Conservation (phyloP, 1,140 invertebrate genomes). For the Drosophila triauraria region DNA sequence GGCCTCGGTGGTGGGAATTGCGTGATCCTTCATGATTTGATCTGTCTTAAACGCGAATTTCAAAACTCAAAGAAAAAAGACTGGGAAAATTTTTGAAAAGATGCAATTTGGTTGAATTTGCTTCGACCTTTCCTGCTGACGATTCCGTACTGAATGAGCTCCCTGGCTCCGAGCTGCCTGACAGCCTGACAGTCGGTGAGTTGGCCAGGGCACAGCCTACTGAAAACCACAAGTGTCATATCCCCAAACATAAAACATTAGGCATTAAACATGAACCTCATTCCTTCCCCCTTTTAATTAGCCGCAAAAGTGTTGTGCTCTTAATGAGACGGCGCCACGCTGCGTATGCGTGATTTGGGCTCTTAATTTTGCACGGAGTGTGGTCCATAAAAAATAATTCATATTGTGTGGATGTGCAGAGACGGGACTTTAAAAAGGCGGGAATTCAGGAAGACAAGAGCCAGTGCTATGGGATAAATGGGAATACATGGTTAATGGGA, state of each 20-base stretch:
- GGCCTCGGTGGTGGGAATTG: too few relatives aligned
- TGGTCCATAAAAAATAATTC: not conserved
- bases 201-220: not conserved
- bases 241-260: not conserved
- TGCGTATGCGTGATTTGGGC: constrained; percentile 24
- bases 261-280: constrained; percentile 1
- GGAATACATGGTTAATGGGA: too few relatives aligned
- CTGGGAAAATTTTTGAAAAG: not conserved
- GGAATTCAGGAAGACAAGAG: too few relatives aligned
- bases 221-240: constrained; percentile 24
- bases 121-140: not conserved
- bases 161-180: fast-evolving
- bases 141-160: not conserved
- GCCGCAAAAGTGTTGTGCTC: constrained; percentile 29
- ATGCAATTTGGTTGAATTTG: not conserved
- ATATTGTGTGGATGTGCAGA: not conserved
- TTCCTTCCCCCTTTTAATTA: constrained; percentile 19
- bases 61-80: not conserved
- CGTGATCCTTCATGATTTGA: not conserved
- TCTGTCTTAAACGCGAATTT: not conserved
- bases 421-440: not conserved
- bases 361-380: not conserved
- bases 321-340: constrained; percentile 21
- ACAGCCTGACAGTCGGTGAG: not conserved
- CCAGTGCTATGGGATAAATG: too few relatives aligned